Base-by-base conservation (phyloP, 2,888 invertebrate genomes). In the Arctia plantaginis region DNA sequence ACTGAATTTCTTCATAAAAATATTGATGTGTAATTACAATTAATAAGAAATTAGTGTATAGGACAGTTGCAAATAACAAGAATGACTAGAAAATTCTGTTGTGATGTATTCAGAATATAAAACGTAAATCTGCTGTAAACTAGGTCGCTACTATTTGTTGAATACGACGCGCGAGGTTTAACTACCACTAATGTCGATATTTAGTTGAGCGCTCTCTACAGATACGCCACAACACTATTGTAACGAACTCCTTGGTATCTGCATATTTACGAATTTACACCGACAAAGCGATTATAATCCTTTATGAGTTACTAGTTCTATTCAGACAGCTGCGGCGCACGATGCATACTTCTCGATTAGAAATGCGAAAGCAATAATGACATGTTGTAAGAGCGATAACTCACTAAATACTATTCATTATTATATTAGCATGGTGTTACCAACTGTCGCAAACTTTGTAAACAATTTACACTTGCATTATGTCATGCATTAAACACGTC, bases 251-350 rank as follows among this genome's bases (percentile, higher is more conserved):
- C 89, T 89, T 89, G 89, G 89, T 88, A 84, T 90, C 84, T 80
- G 88, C 88, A 88, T 90, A 89, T 90, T 89, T 88, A 92, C 86
- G 88, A 91, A 90, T 91, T 90, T 92, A 94, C 92, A 93, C 89
- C 87, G 89, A 93, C 85, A 90, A 94, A 93, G 93, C 93, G 86
- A 89, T 87, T 89, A 86, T 85, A 86, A 84, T 88, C 86, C 81
- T 87, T 81, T 85, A 82, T 88, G 87, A 79, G 82, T 82, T 85
- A 86, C 82, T 83, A 80, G 75, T 73, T 78, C 81, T 82, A 80
- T 73, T 44, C 73, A 78, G 79, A 80, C 79, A 83, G 78, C 82
- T 82, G 85, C 85, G 69, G 79, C 79, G 76, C 78, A 81, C 79
- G 80, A 85, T 83, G 82, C 77, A 82, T 84, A 83, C 77, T 81